Evolutionary conservation across 1,140 invertebrate genomes (phyloP).

Genomic region (Polypedilum vanderplanki): DNA sequence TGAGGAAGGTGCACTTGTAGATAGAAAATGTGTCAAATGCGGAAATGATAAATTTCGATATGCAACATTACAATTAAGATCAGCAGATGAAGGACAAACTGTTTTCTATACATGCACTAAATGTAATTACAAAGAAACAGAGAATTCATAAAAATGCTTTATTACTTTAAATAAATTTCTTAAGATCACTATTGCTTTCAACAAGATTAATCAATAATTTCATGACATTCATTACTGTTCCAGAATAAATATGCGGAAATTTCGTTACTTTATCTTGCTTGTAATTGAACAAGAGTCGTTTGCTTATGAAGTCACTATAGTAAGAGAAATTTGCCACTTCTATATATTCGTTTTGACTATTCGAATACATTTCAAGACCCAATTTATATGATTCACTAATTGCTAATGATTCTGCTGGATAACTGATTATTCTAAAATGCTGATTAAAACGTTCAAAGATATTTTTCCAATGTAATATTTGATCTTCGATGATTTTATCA

Average conservation of each 20-base stretch:
- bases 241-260: constrained; percentile 51
- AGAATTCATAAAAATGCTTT: constrained; percentile 52
- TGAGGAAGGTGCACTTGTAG: constrained; percentile 70
- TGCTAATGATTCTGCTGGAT: constrained; percentile 46
- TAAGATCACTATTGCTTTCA: background rate
- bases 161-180: background rate
- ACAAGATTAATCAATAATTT: background rate
- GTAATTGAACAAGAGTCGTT: constrained; percentile 54
- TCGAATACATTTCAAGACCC: constrained; percentile 56
- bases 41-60: constrained; percentile 89
- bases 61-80: constrained; percentile 86
- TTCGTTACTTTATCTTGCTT: constrained; percentile 43
- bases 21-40: constrained; percentile 84
- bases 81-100: constrained; percentile 98
- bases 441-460: constrained; percentile 50
- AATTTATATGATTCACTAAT: constrained; percentile 50
- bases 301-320: constrained; percentile 54
- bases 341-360: constrained; percentile 47
- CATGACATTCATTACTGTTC: constrained; percentile 53
- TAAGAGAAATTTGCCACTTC: constrained; percentile 55
- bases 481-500: constrained; percentile 44
- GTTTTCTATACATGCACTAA: constrained; percentile 95
- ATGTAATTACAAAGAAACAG: constrained; percentile 74
- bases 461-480: constrained; percentile 43
- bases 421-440: constrained; percentile 52